Conservation (phyloP, 2,113 vertebrate species). For the Grantiella picta region DNA sequence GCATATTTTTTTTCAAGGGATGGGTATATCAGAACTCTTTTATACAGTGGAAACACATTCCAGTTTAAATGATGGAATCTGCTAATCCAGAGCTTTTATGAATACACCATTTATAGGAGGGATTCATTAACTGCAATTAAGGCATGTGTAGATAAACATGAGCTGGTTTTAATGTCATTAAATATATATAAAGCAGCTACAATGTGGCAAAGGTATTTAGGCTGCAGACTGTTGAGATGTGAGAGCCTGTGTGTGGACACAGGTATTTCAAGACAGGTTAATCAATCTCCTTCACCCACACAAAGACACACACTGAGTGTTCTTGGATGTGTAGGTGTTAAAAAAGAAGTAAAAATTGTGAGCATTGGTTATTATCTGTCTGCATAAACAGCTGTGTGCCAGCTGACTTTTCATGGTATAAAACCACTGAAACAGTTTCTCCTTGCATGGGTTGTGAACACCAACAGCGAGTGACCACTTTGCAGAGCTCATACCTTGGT, state of each 20-base stretch:
- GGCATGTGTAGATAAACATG: not conserved
- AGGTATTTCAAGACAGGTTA: not conserved
- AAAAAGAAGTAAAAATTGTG: not conserved
- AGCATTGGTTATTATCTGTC: not conserved
- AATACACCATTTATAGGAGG: not conserved
- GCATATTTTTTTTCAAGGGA: not conserved
- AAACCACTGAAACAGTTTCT: not conserved
- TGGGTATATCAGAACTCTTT: not conserved
- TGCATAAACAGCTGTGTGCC: not conserved
- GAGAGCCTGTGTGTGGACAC: not conserved
- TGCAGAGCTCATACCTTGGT: constrained; percentile 79
- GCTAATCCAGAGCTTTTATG: not conserved
- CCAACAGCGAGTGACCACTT: accelerated
- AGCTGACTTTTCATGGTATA: not conserved
- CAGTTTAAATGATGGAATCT: not conserved
- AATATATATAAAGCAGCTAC: not conserved
- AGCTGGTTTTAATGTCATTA: not conserved
- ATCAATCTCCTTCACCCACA: not conserved
- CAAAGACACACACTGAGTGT: too few species aligned
- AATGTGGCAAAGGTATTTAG: not conserved
- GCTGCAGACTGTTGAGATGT: not conserved
- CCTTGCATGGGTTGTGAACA: accelerated
- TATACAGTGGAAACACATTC: not conserved
- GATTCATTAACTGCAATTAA: not conserved
- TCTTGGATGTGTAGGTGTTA: not conserved